These are phyloP conservation scores for Sorex fumeus DNA, from an alignment of 2,113 vertebrate species.

Conservation along the genomic window DNA sequence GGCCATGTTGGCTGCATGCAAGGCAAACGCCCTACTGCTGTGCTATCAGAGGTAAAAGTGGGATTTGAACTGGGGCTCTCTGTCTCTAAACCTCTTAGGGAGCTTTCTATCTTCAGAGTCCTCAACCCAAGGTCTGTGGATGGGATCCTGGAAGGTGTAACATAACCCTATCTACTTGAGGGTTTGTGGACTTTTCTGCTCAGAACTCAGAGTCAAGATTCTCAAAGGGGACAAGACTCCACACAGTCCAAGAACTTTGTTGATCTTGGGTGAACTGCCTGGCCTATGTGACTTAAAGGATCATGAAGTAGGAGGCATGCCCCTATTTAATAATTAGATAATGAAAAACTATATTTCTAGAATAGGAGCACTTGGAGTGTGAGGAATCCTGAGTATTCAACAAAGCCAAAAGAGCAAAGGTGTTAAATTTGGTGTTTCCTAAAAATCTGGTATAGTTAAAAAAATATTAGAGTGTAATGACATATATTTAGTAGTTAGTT, in stretches of 20 bases:
- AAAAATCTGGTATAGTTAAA: not conserved
- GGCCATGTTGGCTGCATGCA: no score
- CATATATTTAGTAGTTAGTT: no score
- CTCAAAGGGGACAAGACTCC: not conserved
- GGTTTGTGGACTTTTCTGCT: not conserved
- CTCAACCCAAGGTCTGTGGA: not conserved
- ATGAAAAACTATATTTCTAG: not conserved
- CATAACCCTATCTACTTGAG: not conserved
- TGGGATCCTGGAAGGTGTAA: no score
- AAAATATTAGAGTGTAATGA: no score
- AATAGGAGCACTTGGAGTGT: not conserved
- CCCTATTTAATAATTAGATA: not conserved
- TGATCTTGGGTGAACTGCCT: not conserved
- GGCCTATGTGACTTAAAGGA: not conserved
- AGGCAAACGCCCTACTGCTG: no score
- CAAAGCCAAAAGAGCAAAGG: not conserved
- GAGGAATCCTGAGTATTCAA: not conserved
- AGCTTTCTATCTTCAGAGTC: not conserved
- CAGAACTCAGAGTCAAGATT: not conserved
- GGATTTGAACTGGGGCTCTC: not conserved
- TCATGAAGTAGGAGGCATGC: not conserved
- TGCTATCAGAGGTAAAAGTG: not conserved
- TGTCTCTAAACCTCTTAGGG: not conserved
- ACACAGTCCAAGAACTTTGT: not conserved
- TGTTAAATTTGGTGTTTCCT: constrained; percentile 12